phyloP scores from a whole-genome alignment of 2,888 invertebrate species.

The Troides oblongomaculatus region DNA sequence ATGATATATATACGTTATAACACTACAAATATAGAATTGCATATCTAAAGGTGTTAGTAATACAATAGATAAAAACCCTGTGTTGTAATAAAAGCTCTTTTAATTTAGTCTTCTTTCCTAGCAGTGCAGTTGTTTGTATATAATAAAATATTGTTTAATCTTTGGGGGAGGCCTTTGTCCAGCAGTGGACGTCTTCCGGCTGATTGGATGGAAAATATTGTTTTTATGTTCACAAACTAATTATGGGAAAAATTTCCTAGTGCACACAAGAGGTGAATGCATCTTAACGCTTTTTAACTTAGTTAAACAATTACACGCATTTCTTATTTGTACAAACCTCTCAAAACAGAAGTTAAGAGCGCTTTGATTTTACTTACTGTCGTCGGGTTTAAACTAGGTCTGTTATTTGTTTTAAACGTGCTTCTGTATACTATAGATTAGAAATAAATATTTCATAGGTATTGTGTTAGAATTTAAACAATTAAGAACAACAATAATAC shows the following conservation, averaged over 20 bases:
- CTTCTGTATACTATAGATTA: background rate
- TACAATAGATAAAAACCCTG: too few species aligned
- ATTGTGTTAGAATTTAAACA: too few species aligned
- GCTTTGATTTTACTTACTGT: constrained; percentile 51
- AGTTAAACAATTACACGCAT: constrained; percentile 52
- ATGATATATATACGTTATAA: too few species aligned
- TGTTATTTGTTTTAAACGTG: constrained; percentile 8
- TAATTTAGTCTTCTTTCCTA: background rate
- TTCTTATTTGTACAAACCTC: constrained; percentile 61
- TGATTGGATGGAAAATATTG: too few species aligned
- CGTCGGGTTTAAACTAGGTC: constrained; percentile 27
- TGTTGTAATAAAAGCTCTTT: too few species aligned
- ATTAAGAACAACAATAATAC: too few species aligned
- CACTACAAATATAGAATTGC: too few species aligned
- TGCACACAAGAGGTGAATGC: constrained; percentile 33
- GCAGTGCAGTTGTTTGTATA: background rate
- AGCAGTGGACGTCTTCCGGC: too few species aligned
- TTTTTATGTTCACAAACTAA: background rate
- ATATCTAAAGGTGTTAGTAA: too few species aligned
- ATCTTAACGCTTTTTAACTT: constrained; percentile 48
- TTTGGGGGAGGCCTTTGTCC: too few species aligned
- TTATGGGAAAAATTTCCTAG: background rate
- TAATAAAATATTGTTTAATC: background rate
- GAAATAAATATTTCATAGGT: background rate
- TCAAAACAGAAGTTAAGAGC: constrained; percentile 74